Conservation (phyloP, 1,140 invertebrate genomes). For the Drosophila funebris region DNA sequence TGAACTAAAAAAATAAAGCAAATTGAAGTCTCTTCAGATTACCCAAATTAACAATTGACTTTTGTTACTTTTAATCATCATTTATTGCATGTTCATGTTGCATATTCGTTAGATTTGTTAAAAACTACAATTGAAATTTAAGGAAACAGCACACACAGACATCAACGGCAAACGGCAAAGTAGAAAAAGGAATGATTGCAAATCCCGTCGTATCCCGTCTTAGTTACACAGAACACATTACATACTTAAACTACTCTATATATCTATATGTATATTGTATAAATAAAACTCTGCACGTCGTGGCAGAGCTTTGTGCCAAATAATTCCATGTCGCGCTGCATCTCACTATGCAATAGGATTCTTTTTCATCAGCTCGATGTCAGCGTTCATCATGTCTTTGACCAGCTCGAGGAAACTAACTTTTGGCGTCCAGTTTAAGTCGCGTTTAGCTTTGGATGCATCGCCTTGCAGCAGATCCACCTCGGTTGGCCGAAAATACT, state of each 20-base stretch:
- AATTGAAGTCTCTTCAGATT: conserved; percentile 15
- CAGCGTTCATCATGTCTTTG: conserved; percentile 97
- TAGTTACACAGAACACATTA: conserved; percentile 47
- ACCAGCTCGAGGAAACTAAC: conserved; percentile 94
- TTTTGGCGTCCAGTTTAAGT: conserved; percentile 94
- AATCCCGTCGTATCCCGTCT: conserved; percentile 45
- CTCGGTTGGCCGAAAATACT: conserved; percentile 98
- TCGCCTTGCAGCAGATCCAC: conserved; percentile 97
- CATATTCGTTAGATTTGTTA: conserved; percentile 47
- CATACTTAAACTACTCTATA: conserved; percentile 44
- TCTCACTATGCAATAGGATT: conserved; percentile 92
- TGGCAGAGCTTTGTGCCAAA: conserved; percentile 65
- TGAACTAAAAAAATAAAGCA: conserved; percentile 38
- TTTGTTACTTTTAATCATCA: conserved; percentile 27
- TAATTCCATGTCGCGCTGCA: conserved; percentile 4
- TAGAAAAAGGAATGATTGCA: conserved; percentile 69
- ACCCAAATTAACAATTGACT: background rate
- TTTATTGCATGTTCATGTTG: conserved; percentile 61
- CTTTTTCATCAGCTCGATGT: conserved; percentile 95
- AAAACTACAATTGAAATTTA: conserved; percentile 50
- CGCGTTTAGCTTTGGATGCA: conserved; percentile 93
- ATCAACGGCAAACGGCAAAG: conserved; percentile 34
- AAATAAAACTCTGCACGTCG: conserved; percentile 26
- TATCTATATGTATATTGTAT: conserved; percentile 43
- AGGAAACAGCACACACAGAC: conserved; percentile 31